A percentile compares a stretch with the other conserved stretches of the same genome.
phyloP scores from a whole-genome alignment of 2,113 vertebrate genomes.

The Elephas maximus region DNA sequence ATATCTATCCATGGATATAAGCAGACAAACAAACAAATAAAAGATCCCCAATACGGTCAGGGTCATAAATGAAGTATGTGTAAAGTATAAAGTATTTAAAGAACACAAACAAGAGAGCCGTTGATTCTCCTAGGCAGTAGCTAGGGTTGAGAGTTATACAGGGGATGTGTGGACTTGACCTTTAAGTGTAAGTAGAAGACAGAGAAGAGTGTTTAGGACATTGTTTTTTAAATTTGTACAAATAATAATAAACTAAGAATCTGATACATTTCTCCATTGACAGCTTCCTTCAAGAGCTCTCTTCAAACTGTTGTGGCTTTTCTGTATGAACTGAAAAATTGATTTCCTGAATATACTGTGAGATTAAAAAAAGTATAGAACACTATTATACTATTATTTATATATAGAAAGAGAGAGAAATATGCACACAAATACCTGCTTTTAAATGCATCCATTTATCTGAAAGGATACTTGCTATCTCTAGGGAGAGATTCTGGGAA shows the following conservation, averaged over 20 bases:
- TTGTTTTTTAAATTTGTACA: slow-evolving; percentile 8
- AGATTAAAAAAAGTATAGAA: not conserved
- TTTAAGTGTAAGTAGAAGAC: not conserved
- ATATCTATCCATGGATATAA: not conserved
- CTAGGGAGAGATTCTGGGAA: not conserved
- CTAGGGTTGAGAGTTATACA: not conserved
- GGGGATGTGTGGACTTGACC: not conserved
- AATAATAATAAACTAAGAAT: slow-evolving; percentile 39
- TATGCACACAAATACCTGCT: not conserved
- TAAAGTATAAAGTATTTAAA: not conserved
- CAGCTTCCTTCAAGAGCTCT: not conserved
- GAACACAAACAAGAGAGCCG: not conserved
- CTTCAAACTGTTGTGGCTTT: not conserved
- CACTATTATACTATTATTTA: not conserved
- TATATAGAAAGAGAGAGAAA: not conserved
- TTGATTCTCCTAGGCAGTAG: not conserved
- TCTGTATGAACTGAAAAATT: not conserved
- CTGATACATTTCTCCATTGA: not conserved
- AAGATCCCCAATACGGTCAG: not conserved
- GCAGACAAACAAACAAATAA: not conserved
- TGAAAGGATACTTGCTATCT: not conserved
- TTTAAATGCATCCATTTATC: slow-evolving; percentile 10
- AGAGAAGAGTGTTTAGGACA: not conserved
- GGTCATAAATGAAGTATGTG: not conserved
- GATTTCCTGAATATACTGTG: not conserved